Evolutionary conservation across 2,888 invertebrate species (phyloP).

Genomic region (Drosophila incognita): DNA sequence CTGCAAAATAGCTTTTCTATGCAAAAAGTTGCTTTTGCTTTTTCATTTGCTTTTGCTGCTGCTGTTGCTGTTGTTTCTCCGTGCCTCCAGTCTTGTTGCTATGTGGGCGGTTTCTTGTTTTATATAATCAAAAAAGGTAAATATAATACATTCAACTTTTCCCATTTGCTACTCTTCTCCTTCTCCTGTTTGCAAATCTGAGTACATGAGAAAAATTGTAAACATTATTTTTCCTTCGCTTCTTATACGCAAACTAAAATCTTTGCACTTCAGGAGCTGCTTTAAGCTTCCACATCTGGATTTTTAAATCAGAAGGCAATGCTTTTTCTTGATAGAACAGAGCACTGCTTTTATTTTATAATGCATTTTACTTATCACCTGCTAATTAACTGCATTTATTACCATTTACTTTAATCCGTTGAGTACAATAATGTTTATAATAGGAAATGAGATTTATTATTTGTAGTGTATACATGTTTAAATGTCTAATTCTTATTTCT

Average conservation of each 20-base stretch:
- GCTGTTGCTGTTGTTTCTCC: conserved; percentile 8
- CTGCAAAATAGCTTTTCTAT: conserved; percentile 66
- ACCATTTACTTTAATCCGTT: conserved; percentile 2
- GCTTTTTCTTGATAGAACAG: neutral
- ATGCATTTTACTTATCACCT: conserved; percentile 33
- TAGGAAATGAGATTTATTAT: neutral
- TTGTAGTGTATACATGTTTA: neutral
- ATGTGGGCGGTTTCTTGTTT: conserved; percentile 45
- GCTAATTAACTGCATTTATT: conserved; percentile 33
- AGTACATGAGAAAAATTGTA: conserved; percentile 50
- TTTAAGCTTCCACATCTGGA: neutral
- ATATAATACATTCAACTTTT: conserved; percentile 64
- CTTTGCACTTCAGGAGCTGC: conserved; percentile 20
- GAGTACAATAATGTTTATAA: neutral
- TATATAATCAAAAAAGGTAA: conserved; percentile 51
- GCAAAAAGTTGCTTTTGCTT: conserved; percentile 52
- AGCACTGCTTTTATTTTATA: neutral
- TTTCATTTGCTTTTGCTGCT: conserved; percentile 23
- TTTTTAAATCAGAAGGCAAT: neutral
- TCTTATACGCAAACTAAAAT: conserved; percentile 28
- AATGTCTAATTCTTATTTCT: neutral
- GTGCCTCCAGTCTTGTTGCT: conserved; percentile 38
- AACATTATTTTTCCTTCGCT: conserved; percentile 48
- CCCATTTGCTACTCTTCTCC: conserved; percentile 34
- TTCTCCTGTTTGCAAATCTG: conserved; percentile 26